Conservation (phyloP, 2,888 invertebrate genomes). For the Notocelia uddmanniana region DNA sequence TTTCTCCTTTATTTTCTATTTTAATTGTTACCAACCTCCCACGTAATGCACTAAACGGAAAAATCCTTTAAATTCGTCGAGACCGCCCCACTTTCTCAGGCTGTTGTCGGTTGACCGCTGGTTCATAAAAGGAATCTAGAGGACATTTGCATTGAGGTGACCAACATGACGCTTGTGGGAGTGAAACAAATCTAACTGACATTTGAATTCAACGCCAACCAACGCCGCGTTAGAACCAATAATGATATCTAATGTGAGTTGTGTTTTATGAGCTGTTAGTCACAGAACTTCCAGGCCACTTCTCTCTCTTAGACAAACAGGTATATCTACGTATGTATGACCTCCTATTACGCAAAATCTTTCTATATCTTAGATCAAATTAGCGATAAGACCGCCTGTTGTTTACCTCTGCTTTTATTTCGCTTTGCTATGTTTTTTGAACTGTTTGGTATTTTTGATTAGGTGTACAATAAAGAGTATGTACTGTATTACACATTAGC, state of each 20-base stretch:
- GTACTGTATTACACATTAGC: neutral
- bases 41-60: constrained; percentile 30
- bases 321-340: neutral
- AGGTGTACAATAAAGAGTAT: too few species aligned
- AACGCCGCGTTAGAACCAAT: neutral
- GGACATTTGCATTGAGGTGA: constrained; percentile 72
- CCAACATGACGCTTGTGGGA: constrained; percentile 64
- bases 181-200: constrained; percentile 55
- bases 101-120: constrained; percentile 48
- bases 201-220: constrained; percentile 34
- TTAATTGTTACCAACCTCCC: constrained; percentile 9
- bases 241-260: neutral
- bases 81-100: constrained; percentile 61
- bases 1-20: neutral
- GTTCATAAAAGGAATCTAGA: constrained; percentile 60
- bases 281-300: neutral
- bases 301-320: neutral
- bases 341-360: neutral
- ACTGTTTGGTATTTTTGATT: too few species aligned
- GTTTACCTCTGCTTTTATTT: too few species aligned
- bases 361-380: neutral
- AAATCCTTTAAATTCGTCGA: constrained; percentile 41
- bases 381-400: too few species aligned
- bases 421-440: too few species aligned
- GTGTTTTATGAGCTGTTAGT: neutral